Conservation (phyloP, 92 coral and sea anemone species). For the Plumapathes pennacea region DNA sequence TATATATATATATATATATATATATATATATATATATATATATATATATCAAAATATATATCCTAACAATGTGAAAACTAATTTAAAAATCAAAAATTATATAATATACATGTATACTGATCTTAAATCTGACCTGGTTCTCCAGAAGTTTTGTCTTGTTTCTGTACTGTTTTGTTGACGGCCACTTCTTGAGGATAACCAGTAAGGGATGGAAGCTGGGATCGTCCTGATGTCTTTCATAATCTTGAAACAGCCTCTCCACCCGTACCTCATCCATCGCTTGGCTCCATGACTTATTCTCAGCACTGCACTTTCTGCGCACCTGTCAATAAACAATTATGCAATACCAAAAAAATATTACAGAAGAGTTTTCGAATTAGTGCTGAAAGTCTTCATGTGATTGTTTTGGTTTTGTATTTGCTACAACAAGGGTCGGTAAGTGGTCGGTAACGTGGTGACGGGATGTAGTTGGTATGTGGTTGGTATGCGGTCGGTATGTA, state of each 20-base stretch:
- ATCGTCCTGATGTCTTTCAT: constrained; percentile 53
- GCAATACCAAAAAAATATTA: background rate
- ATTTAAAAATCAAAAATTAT: background rate
- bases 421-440: background rate
- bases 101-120: background rate
- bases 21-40: background rate
- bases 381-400: no score
- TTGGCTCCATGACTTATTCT: constrained; percentile 58
- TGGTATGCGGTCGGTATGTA: no score
- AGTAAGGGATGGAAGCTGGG: constrained; percentile 62
- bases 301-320: constrained; percentile 55
- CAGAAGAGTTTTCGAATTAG: background rate
- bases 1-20: background rate
- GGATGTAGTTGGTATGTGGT: background rate
- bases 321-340: constrained; percentile 42
- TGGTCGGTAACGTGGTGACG: background rate
- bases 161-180: constrained; percentile 50
- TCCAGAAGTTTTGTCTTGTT: constrained; percentile 63
- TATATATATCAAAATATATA: background rate
- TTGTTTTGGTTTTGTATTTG: no score
- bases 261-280: constrained; percentile 88
- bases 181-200: constrained; percentile 76
- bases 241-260: constrained; percentile 52
- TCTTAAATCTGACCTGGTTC: constrained; percentile 57
- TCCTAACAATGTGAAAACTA: background rate